Conservation (phyloP, 2,888 invertebrate genomes). For the Trichopoda pennipes region DNA sequence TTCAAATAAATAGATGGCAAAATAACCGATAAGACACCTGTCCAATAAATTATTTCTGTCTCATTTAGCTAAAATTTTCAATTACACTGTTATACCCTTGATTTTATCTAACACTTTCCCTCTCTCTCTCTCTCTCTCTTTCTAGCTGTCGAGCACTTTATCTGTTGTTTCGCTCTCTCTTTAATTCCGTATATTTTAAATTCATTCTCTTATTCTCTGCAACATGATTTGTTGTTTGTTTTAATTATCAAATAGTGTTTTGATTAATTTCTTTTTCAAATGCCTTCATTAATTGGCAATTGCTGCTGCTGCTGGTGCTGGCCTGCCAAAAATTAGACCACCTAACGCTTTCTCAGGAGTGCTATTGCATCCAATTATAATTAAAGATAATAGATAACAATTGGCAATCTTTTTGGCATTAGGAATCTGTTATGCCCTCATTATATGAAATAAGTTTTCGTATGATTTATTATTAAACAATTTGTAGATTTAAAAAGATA, state of each 20-base stretch:
- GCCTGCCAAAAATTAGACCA: conserved; percentile 6
- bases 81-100: neutral
- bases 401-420: conserved; percentile 58
- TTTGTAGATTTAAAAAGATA: conserved; percentile 66
- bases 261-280: conserved; percentile 49
- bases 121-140: neutral
- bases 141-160: no score
- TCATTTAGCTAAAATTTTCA: conserved; percentile 21
- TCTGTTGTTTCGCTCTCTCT: no score
- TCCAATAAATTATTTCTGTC: conserved; percentile 30
- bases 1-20: conserved; percentile 3
- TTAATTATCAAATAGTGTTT: conserved; percentile 15
- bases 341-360: conserved; percentile 28
- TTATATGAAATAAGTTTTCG: conserved; percentile 30
- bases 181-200: no score
- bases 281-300: conserved; percentile 48
- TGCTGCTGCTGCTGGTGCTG: conserved; percentile 31
- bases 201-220: neutral
- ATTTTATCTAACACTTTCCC: no score
- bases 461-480: conserved; percentile 59
- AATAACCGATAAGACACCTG: conserved; percentile 51
- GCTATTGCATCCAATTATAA: conserved; percentile 27
- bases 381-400: conserved; percentile 59
- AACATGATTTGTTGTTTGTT: neutral
- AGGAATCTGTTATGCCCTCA: conserved; percentile 38